A percentile compares a stretch with the other conserved stretches of the same genome.
These are phyloP conservation scores for Glossosoma conforme DNA, from an alignment of 1,140 invertebrate species.

Conservation along the genomic window DNA sequence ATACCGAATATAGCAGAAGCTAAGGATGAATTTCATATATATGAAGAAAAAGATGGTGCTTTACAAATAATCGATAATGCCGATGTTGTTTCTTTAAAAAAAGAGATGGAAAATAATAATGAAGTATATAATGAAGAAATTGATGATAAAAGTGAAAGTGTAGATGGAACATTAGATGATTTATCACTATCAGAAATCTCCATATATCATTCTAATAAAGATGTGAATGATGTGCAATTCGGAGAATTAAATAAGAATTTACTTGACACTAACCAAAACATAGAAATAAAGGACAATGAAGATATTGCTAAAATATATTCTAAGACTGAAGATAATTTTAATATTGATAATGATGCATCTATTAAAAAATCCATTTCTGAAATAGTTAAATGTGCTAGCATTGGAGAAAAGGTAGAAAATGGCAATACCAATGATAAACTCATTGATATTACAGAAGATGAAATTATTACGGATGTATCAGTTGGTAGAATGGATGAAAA, in stretches of 20 bases:
- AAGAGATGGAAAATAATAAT: neutral
- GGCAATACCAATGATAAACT: neutral
- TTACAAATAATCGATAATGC: too few relatives aligned
- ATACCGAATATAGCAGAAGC: neutral
- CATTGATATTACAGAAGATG: neutral
- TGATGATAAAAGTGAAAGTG: neutral
- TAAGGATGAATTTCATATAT: constrained; percentile 2
- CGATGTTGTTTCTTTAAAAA: too few relatives aligned
- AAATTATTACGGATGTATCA: constrained; percentile 5
- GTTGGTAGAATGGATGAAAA: too few relatives aligned
- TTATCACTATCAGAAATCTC: too few relatives aligned
- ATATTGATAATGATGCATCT: too few relatives aligned
- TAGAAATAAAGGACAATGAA: neutral
- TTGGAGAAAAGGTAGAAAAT: neutral
- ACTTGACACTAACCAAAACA: neutral
- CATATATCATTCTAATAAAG: too few relatives aligned
- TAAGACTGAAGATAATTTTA: too few relatives aligned
- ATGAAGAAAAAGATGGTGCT: neutral
- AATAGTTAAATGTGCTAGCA: too few relatives aligned
- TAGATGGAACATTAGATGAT: too few relatives aligned
- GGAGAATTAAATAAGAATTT: neutral
- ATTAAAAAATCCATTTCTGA: too few relatives aligned
- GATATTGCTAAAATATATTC: neutral
- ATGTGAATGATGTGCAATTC: neutral
- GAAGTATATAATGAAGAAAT: constrained; percentile 1